Base-by-base conservation (phyloP, 2,888 invertebrate genomes). In the Halictus ligatus region DNA sequence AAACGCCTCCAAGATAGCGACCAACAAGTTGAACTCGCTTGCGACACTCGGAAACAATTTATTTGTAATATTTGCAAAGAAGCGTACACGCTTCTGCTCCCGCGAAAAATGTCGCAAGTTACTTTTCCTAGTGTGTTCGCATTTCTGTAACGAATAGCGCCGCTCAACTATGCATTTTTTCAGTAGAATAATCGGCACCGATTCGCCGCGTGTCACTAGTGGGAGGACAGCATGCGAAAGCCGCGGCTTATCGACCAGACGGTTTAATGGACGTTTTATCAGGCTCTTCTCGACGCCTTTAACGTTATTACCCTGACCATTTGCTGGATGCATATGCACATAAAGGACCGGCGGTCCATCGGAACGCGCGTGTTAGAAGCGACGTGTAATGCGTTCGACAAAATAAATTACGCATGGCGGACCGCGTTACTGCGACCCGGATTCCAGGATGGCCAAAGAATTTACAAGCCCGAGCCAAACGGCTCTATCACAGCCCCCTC, bases 391-490 rank as follows among this genome's bases (percentile, higher is more conserved):
- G 87, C 88, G 88, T 80, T 64, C 81, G 78, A 87, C 85, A 88
- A 93, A 91, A 93, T 91, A 91, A 93, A 92, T 93, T 89, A 91
- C 87, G 88, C 88, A 90, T 88, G 82, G 83, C 78, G 71, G 43
- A n/a, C 71, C 84, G 88, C 88, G 90, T 91, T 90, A 88, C 83
- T 81, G 80, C 91, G 93, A 91, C 92, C 92, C 88, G 91, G 89
- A 91, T 94, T 90, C 85, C 83, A 76, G 77, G 83, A 84, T 88
- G 91, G 92, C 94, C 93, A 93, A 69, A 94, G 91, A 93, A 90
- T 91, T 90, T 89, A 88, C 85, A 91, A 87, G 79, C 89, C 79
- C 82, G 91, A 93, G 94, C 94, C 94, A 94, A 94, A 93, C 90
- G 89, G 81, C 85, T 88, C 88, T 86, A 87, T 90, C 86, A 85